A percentile compares a stretch with the other conserved stretches of the same genome.
phyloP scores from a whole-genome alignment of 2,113 vertebrate species.

The Bungarus multicinctus region DNA sequence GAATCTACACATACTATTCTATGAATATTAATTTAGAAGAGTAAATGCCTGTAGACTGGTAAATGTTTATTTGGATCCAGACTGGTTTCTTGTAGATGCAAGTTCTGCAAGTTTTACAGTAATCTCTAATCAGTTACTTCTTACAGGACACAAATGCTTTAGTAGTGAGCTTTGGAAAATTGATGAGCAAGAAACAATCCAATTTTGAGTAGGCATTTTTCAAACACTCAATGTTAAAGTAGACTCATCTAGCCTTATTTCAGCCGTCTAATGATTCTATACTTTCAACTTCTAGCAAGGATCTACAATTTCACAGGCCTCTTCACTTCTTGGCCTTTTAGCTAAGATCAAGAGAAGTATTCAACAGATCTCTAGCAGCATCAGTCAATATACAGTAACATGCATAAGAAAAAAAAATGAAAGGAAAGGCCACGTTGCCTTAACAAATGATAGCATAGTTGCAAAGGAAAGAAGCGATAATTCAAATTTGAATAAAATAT shows the following conservation, averaged over 20 bases:
- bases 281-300: constrained; percentile 39
- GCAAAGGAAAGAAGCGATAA: constrained; percentile 31
- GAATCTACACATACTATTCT: constrained; percentile 38
- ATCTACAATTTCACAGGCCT: constrained; percentile 37
- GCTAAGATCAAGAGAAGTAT: constrained; percentile 22
- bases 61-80: constrained; percentile 39
- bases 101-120: constrained; percentile 41
- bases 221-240: neutral
- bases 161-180: neutral
- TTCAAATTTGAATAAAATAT: constrained; percentile 30
- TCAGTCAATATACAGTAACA: constrained; percentile 44
- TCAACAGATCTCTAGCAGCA: constrained; percentile 42
- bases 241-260: neutral
- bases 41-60: constrained; percentile 17
- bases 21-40: constrained; percentile 50
- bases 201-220: constrained; percentile 14
- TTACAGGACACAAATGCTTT: neutral
- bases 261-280: neutral
- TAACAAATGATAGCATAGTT: constrained; percentile 48
- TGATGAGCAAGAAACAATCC: neutral
- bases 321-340: constrained; percentile 9
- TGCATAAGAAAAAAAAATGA: constrained; percentile 38
- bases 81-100: constrained; percentile 6
- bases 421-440: constrained; percentile 36
- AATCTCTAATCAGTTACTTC: constrained; percentile 31